phyloP scores from a whole-genome alignment of 2,113 vertebrate genomes.

The Periophthalmus modestus region DNA sequence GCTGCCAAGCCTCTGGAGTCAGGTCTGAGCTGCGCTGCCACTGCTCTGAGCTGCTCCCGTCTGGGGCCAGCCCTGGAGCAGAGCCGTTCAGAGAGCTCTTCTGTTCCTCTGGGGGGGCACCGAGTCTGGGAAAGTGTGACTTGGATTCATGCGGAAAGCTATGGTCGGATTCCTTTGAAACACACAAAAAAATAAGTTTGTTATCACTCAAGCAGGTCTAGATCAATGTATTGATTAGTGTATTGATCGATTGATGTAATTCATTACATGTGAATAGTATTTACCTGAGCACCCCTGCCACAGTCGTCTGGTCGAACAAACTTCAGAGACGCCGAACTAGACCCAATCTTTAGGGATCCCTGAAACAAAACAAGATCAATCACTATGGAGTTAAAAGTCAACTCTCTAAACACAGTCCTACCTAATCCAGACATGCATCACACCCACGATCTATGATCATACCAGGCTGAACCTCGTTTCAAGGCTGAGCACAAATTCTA shows the following conservation, averaged over 20 bases:
- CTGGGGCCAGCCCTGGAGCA: slow-evolving; percentile 38
- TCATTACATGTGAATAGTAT: neutral
- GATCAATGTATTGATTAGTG: too few relatives aligned
- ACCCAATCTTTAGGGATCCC: slow-evolving; percentile 90
- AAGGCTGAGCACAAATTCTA: slow-evolving; percentile 22
- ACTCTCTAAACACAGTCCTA: slow-evolving; percentile 24
- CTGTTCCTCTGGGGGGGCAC: slow-evolving; percentile 42
- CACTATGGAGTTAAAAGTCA: slow-evolving; percentile 2
- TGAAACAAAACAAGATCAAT: slow-evolving; percentile 75
- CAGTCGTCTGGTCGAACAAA: slow-evolving; percentile 79
- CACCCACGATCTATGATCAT: slow-evolving; percentile 6
- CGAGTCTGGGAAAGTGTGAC: slow-evolving; percentile 59
- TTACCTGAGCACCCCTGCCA: slow-evolving; percentile 57
- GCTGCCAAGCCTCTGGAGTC: slow-evolving; percentile 81
- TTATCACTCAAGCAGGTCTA: neutral
- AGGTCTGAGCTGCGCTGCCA: slow-evolving; percentile 77
- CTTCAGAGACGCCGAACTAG: slow-evolving; percentile 87
- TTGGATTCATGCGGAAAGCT: slow-evolving; percentile 76
- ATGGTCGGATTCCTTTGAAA: slow-evolving; percentile 69
- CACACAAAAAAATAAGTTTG: neutral
- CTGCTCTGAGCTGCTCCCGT: slow-evolving; percentile 15
- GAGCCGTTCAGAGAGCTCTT: slow-evolving; percentile 51
- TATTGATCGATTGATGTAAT: too few relatives aligned
- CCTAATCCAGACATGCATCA: slow-evolving; percentile 68
- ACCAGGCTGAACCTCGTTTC: neutral